Evolutionary conservation across 2,888 invertebrate genomes (phyloP), one percentile per base, ranked within the genome.

Genomic region (Cheiracanthium punctorium): DNA sequence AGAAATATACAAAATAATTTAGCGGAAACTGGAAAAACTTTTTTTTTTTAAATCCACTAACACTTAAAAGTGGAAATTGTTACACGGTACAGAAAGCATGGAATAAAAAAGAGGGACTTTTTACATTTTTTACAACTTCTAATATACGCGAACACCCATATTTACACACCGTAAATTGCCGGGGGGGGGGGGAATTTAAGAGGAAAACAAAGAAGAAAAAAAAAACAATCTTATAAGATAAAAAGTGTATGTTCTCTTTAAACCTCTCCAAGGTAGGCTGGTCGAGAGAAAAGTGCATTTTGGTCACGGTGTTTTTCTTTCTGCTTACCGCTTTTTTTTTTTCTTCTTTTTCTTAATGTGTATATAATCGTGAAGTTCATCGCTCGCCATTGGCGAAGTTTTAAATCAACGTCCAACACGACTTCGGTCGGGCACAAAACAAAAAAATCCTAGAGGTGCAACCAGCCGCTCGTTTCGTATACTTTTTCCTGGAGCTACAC

Each of bases 281-380:
- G 58, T 58, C 58, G 8, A 80, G 73, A n/a, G 84, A 85, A 43
- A 77, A 28, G 84, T 79, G 73, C 79, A 85, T 28, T 69, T 79
- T 79, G 70, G 84, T 85, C 84, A 85, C 84, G 84, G 79, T 5
- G 24, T 24, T 32, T 30, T 67, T 67, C n/a, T 67, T 28, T 24
- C 14, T 17, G 10, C 10, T 37, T 37, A n/a, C n/a, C n/a, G 24
- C 24, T 33, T 33, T 33, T 33, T 17, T 20, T 37, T 72, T 37
- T 33, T 37, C 41, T 58, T 12, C 48, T 73, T 77, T 69, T 79
- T 58, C 10, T 37, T 37, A 7, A 37, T 37, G 37, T 37, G 10
- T 37, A 4, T 37, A 37, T 67, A 73, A 58, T 74, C 74, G 24
- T 52, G 74, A 79, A 85, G 84, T 85, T 85, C 84, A 79, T 85